Conservation (phyloP, 2,113 vertebrate genomes). For the Daubentonia madagascariensis region DNA sequence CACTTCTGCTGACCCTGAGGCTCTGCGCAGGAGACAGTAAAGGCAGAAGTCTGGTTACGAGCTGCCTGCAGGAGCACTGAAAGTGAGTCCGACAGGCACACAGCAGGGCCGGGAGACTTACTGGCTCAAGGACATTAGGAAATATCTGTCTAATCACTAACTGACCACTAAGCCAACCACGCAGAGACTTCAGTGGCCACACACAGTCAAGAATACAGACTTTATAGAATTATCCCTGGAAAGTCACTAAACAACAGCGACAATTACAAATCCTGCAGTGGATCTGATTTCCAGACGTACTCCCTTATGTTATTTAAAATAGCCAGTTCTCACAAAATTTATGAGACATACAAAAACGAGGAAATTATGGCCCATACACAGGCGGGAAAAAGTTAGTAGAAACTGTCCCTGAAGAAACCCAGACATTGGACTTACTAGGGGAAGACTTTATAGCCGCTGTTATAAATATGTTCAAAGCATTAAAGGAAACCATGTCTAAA, state of each 20-base stretch:
- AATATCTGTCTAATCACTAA: not conserved
- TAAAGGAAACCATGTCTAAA: not conserved
- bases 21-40: rapidly evolving
- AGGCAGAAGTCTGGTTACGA: rapidly evolving
- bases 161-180: not conserved
- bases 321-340: not conserved
- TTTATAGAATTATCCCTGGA: not conserved
- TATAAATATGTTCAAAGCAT: not conserved
- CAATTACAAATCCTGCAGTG: rapidly evolving
- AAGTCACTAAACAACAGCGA: not conserved
- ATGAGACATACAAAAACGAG: not conserved
- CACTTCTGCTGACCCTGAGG: not conserved
- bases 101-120: rapidly evolving
- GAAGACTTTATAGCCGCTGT: not conserved
- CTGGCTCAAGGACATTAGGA: not conserved
- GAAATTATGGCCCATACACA: no score
- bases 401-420: not conserved
- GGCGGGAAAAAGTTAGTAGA: rapidly evolving
- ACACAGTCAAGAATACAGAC: not conserved
- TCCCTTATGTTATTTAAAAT: not conserved
- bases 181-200: not conserved
- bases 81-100: not conserved
- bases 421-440: rapidly evolving
- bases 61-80: rapidly evolving
- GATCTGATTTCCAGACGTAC: no score